Conservation (phyloP, 2,888 invertebrate species). For the Cantharis nigra region DNA sequence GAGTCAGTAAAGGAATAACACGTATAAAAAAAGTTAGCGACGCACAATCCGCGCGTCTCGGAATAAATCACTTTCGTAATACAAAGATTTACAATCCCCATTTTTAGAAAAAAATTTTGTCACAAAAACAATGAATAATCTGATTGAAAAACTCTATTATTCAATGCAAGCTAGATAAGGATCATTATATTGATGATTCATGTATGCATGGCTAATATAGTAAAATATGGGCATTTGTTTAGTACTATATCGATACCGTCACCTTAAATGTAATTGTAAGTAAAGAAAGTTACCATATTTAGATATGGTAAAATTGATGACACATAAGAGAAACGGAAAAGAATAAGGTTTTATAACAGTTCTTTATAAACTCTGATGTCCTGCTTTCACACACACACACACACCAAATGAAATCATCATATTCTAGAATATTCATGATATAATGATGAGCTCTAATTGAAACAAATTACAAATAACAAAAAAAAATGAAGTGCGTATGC, state of each 20-base stretch:
- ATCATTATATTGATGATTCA: not conserved
- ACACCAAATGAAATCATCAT: no score
- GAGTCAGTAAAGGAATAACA: not conserved
- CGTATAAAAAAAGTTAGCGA: not conserved
- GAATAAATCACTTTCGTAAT: not conserved
- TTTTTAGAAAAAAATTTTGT: not conserved
- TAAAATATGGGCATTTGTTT: not conserved
- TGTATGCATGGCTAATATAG: not conserved
- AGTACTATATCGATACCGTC: not conserved
- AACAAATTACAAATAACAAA: no score
- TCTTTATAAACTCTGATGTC: not conserved
- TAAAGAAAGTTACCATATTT: not conserved
- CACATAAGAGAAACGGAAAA: not conserved
- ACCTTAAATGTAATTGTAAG: not conserved
- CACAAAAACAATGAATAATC: not conserved
- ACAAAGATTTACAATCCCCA: not conserved
- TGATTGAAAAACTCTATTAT: not conserved
- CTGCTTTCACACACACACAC: not conserved
- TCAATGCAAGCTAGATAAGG: not conserved
- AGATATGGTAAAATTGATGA: no score
- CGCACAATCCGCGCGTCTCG: not conserved
- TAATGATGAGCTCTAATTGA: no score
- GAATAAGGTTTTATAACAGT: not conserved
- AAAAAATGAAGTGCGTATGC: no score
- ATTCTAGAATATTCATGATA: no score